Percentiles rank a stretch among this genome's conserved stretches.
phyloP scores from a whole-genome alignment of 2,797 vertebrate genomes.

The Miichthys miiuy region DNA sequence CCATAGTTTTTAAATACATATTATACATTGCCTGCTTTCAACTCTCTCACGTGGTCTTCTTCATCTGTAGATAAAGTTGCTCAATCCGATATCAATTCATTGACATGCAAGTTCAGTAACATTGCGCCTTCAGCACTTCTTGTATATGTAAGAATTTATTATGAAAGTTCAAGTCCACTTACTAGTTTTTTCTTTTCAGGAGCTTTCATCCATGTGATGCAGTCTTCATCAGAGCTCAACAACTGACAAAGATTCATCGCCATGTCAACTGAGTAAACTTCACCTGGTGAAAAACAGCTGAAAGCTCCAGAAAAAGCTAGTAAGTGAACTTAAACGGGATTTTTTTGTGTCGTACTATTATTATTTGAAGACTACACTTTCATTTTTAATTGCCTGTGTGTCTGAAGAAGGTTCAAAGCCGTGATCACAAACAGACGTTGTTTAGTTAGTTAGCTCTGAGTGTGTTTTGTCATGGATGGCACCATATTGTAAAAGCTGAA shows the following conservation, averaged over 20 bases:
- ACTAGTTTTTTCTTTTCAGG: not conserved
- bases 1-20: not conserved
- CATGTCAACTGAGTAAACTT: not conserved
- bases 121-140: not conserved
- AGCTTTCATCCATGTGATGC: not conserved
- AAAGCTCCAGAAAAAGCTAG: not conserved
- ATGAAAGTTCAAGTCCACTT: not conserved
- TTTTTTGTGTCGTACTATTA: not conserved
- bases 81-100: not conserved
- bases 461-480: not conserved
- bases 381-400: not conserved
- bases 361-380: not conserved
- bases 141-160: not conserved
- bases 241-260: not conserved
- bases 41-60: not conserved
- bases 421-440: too few species aligned
- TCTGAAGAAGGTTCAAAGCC: not conserved
- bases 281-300: too few species aligned
- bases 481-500: constrained; percentile 9
- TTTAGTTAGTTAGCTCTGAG: not conserved
- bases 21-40: not conserved
- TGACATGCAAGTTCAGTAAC: not conserved
- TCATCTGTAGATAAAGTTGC: not conserved
- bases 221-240: not conserved
- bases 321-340: not conserved